Evolutionary conservation across 2,113 vertebrate species (phyloP).

Genomic region (Poeciliopsis prolifica): DNA sequence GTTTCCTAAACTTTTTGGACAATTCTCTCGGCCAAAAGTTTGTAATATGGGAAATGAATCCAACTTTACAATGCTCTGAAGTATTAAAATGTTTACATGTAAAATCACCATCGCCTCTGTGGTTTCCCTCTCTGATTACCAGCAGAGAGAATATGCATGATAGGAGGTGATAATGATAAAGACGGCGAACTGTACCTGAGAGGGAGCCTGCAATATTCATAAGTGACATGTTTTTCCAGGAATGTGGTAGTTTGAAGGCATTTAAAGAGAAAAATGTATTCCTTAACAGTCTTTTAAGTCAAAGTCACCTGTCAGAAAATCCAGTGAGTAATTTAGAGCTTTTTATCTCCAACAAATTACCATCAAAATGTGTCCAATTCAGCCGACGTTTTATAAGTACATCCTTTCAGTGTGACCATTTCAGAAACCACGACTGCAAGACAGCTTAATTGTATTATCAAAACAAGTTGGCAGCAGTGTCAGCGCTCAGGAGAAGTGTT

Average conservation of each 20-base stretch:
- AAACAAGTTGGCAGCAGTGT: slow-evolving; percentile 11
- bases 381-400: neutral
- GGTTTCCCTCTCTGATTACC: neutral
- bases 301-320: slow-evolving; percentile 15
- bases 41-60: neutral
- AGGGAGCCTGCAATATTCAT: slow-evolving; percentile 2
- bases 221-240: slow-evolving; percentile 12
- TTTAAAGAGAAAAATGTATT: neutral
- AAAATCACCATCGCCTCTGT: neutral
- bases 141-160: neutral
- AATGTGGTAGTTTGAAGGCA: slow-evolving; percentile 7
- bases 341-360: slow-evolving; percentile 28
- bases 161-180: neutral
- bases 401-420: neutral
- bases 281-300: slow-evolving; percentile 6
- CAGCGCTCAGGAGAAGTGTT: neutral
- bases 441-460: slow-evolving; percentile 26
- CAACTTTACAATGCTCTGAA: neutral
- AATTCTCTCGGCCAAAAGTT: no score
- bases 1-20: no score
- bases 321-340: slow-evolving; percentile 11
- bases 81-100: neutral
- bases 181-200: neutral
- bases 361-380: slow-evolving; percentile 16
- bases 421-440: slow-evolving; percentile 1